Evolutionary conservation across 2,797 vertebrate genomes (phyloP).

Genomic region (Falco rusticolus): DNA sequence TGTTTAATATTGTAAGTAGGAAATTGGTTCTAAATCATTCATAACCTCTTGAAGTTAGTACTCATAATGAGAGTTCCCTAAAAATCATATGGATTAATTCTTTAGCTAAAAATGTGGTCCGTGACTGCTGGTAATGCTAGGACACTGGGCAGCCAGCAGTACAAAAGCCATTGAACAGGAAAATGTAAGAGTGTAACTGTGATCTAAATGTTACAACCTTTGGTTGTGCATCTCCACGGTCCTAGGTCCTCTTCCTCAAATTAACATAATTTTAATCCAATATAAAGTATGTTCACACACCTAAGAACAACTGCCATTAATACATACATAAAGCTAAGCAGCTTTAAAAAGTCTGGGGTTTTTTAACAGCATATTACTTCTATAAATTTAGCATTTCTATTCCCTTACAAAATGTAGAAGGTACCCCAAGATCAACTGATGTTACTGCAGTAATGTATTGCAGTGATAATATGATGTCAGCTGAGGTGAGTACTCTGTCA

Average conservation of each 20-base stretch:
- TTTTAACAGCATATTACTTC: neutral
- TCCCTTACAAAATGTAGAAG: neutral
- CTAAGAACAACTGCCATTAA: neutral
- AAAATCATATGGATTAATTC: neutral
- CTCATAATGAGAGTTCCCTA: neutral
- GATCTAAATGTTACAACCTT: neutral
- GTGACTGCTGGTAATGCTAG: neutral
- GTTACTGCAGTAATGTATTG: neutral
- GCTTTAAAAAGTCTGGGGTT: neutral
- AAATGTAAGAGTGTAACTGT: neutral
- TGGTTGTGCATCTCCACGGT: neutral
- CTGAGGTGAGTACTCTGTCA: neutral
- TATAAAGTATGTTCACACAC: neutral
- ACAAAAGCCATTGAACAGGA: neutral
- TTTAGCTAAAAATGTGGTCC: neutral
- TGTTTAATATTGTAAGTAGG: neutral
- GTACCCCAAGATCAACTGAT: neutral
- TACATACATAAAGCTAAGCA: neutral
- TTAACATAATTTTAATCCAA: neutral
- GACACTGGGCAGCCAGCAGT: neutral
- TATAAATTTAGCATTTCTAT: neutral
- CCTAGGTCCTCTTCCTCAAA: neutral
- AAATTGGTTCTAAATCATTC: neutral
- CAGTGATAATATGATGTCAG: neutral
- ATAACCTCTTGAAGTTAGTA: neutral